Conservation (phyloP, 2,113 vertebrate species). For the Brachionichthys hirsutus region DNA sequence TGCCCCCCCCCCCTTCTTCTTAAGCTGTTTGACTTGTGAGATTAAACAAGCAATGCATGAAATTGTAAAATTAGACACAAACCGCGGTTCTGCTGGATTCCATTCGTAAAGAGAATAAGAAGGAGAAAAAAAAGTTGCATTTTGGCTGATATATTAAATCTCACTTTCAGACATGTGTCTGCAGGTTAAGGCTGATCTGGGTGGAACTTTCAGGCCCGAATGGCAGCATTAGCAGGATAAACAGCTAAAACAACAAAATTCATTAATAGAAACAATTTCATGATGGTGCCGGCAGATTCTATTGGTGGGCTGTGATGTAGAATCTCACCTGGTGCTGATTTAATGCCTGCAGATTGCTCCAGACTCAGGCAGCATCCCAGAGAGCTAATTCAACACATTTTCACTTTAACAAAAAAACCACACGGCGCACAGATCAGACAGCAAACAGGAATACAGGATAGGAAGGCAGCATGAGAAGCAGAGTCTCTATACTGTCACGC, state of each 20-base stretch:
- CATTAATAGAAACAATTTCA: too few relatives aligned
- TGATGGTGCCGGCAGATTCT: too few relatives aligned
- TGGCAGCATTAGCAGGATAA: too few relatives aligned
- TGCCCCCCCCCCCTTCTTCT: not conserved
- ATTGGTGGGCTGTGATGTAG: not conserved
- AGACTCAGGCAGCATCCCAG: slow-evolving; percentile 10
- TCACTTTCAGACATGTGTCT: too few relatives aligned
- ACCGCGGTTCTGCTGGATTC: slow-evolving; percentile 6
- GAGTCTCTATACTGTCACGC: not conserved
- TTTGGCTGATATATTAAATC: too few relatives aligned
- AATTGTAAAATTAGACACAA: not conserved
- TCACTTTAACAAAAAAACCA: slow-evolving; percentile 22
- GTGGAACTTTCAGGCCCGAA: too few relatives aligned
- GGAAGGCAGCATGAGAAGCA: slow-evolving; percentile 21
- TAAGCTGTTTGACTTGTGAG: not conserved
- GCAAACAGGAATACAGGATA: slow-evolving; percentile 29
- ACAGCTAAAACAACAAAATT: too few relatives aligned
- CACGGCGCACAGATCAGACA: slow-evolving; percentile 17
- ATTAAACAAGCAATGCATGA: slow-evolving; percentile 21
- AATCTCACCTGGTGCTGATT: slow-evolving; percentile 4
- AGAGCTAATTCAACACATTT: slow-evolving; percentile 31
- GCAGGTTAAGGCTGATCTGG: too few relatives aligned
- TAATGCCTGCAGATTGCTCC: slow-evolving; percentile 11
- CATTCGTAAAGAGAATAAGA: not conserved
- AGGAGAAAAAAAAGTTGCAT: too few relatives aligned